Base-by-base conservation (phyloP, 1,140 invertebrate species). In the Palaemon carinicauda region DNA sequence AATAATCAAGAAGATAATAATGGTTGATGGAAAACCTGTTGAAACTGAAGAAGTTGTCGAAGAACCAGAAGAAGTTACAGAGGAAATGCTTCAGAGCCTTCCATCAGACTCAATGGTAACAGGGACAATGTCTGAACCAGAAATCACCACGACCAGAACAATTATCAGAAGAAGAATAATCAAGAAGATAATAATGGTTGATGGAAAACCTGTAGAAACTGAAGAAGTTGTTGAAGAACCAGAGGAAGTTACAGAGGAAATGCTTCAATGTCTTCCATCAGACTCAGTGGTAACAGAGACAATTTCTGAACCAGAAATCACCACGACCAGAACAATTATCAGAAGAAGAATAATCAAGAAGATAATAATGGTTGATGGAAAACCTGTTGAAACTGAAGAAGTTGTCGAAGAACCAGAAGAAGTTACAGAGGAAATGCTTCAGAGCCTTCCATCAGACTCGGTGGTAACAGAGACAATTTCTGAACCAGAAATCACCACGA, bases 141-240 rank as follows among this genome's bases (percentile, higher is more conserved):
- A 69, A 14, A 21, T 33, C 21, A 31, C 52, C 17, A 52, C 29
- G 5, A 56, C 52, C 5, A 78, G 53, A 53, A 52, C 54, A 21
- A 80, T n/a, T n/a, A n/a, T n/a, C n/a, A n/a, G n/a, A n/a, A n/a
- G n/a, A n/a, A n/a, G n/a, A n/a, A 24, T 80, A 14, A 80, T 80
- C 24, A 80, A 53, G 78, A 80, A 80, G 29, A 80, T 29, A 33
- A 80, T 80, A n/a, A 54, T 54, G 31, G 78, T 80, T 12, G 78
- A 80, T 60, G 78, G 78, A 4, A 71, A 80, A 65, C 78, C 78
- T 74, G 51, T 80, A 12, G 52, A 80, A 14, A 80, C 78, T 3
- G 60, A 69, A 27, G 60, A 69, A n/a, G 60, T 69, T 5, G 60
- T 65, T 21, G 60, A 65, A 15, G 60, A 65, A 24, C 60, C 60